phyloP scores from a whole-genome alignment of 2,888 invertebrate genomes.

The Chorisops tibialis region DNA sequence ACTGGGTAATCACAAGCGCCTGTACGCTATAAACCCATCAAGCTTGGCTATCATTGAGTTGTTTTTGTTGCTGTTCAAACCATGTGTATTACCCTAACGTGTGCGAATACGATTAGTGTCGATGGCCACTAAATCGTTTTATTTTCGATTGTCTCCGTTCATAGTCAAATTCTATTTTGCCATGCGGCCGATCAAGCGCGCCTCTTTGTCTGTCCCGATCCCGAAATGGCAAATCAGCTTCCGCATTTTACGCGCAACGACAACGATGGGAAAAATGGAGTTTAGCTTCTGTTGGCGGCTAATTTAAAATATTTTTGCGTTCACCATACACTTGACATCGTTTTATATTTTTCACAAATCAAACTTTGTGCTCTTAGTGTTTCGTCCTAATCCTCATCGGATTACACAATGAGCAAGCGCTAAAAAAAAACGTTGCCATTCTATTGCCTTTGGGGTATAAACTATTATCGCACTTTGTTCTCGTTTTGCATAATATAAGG shows the following conservation, averaged over 20 bases:
- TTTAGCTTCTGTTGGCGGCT: no score
- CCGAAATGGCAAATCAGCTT: conserved; percentile 8
- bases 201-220: conserved; percentile 12
- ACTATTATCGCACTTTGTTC: no score
- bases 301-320: not conserved
- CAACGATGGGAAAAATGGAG: not conserved
- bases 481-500: no score
- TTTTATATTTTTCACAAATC: conserved; percentile 5
- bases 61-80: no score
- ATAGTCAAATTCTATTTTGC: no score
- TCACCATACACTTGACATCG: conserved; percentile 16
- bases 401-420: not conserved
- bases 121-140: conserved; percentile 13
- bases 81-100: no score
- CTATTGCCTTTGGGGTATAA: no score
- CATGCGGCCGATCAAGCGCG: not conserved
- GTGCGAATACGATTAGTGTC: conserved; percentile 14
- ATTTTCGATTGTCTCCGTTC: not conserved
- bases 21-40: no score
- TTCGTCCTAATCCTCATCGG: not conserved
- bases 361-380: not conserved
- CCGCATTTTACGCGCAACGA: conserved; percentile 3
- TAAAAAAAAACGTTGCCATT: no score
- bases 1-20: no score
- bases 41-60: no score